Base-by-base conservation (phyloP, 2,888 invertebrate genomes). In the Tenthredo mesomela region DNA sequence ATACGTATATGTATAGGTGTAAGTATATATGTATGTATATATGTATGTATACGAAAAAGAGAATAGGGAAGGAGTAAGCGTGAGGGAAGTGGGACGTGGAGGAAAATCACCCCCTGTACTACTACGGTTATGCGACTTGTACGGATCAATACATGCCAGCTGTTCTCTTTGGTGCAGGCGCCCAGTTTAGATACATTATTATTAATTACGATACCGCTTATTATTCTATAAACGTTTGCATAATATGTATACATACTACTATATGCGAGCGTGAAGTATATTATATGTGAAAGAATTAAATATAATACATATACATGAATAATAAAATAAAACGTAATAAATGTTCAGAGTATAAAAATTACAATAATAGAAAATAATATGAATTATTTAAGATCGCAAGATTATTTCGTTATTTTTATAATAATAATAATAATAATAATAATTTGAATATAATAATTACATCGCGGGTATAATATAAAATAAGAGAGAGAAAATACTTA, bases 81-180 rank as follows among this genome's bases (percentile, higher is more conserved):
- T 6, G 80, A 33, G 65, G 61, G 61, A 37, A 61, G 80, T 21
- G 65, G 80, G 80, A 80, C 82, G 82, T 18, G 47, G 47, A 47
- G 67, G 33, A 21, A 82, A 82, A 84, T 58, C 85, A 84, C 77
- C 85, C 87, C 87, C 82, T 85, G 86, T 86, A 85, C 88, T 82
- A 86, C 88, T 82, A 86, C 88, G 87, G 88, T 87, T 87, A 85
- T 86, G 65, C 47, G 67, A 67, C 54, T 67, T 86, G 84, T 87
- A 87, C 84, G 90, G 92, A 92, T 92, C 92, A 92, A 92, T 92
- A 92, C 91, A 90, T 91, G 90, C 91, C 92, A 91, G 91, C 91
- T 92, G 91, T 91, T 91, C 91, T 91, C 90, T 90, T 91, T 91
- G 90, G 89, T 43, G 58, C 58, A 80, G 61, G 80, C 58, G 10